Conservation (phyloP, 2,113 vertebrate species). For the Mormoops blainvillei region DNA sequence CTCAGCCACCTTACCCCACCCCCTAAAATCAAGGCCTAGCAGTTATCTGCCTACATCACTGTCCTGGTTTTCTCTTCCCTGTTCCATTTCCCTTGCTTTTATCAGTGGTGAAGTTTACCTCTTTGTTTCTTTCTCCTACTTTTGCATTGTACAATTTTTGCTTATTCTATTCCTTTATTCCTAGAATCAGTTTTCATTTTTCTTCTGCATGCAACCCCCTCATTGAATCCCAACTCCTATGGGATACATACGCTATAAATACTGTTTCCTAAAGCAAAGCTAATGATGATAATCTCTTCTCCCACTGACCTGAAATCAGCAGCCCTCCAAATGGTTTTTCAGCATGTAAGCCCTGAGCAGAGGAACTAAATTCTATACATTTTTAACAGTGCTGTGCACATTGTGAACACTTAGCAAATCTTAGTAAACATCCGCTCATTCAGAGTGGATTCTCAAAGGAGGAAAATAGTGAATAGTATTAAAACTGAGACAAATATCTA, state of each 20-base stretch:
- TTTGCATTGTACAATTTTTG: background rate
- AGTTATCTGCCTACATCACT: background rate
- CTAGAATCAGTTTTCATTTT: background rate
- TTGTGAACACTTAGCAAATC: background rate
- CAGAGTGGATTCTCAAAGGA: background rate
- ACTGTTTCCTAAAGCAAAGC: conserved; percentile 9
- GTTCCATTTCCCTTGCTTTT: background rate
- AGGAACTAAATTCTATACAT: background rate
- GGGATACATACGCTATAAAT: background rate
- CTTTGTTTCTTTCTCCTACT: background rate
- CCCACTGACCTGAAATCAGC: background rate
- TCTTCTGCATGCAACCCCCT: background rate
- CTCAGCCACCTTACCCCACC: background rate
- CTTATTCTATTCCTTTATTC: background rate
- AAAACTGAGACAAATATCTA: conserved; percentile 1
- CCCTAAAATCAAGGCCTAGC: background rate
- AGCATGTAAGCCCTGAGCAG: background rate
- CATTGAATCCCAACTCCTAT: background rate
- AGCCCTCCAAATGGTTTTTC: background rate
- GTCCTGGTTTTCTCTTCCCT: background rate
- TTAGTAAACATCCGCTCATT: background rate
- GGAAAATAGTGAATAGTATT: background rate
- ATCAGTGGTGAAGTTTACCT: background rate
- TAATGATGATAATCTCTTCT: background rate
- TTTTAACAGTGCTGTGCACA: background rate